Conservation (phyloP, 2,113 vertebrate genomes). For the Mormyrus lacerda region DNA sequence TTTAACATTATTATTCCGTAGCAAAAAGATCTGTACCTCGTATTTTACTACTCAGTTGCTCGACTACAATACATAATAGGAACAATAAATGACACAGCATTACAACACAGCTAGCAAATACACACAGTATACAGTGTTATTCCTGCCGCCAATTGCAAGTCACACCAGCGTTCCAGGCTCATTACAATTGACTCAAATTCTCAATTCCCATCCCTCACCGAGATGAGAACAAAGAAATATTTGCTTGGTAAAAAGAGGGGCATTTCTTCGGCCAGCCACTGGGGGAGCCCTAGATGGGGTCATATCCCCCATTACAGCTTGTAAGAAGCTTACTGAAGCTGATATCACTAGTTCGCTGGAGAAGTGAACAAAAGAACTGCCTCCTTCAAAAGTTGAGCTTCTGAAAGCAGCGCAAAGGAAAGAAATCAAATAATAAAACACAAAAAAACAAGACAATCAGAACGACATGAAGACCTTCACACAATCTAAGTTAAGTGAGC, state of each 20-base stretch:
- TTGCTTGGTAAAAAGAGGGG: conserved; percentile 12
- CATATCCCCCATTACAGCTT: not conserved
- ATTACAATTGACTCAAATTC: not conserved
- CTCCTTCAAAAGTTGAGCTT: not conserved
- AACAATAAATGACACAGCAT: not conserved
- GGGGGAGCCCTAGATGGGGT: not conserved
- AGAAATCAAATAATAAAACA: not conserved
- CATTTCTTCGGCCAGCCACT: not conserved
- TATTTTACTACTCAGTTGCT: not conserved
- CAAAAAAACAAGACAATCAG: not conserved
- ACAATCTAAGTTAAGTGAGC: not conserved
- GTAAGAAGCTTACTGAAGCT: not conserved
- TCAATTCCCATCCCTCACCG: not conserved
- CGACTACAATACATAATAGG: not conserved
- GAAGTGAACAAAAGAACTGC: not conserved
- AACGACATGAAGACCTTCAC: not conserved
- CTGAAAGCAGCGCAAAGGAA: not conserved
- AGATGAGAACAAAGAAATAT: conserved; percentile 12
- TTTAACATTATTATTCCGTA: not conserved
- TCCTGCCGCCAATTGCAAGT: not conserved
- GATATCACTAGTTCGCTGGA: not conserved
- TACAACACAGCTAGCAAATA: not conserved
- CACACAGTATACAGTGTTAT: not conserved
- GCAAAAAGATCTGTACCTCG: not conserved
- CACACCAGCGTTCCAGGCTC: not conserved